A percentile compares a stretch with the other conserved stretches of the same genome.
These are phyloP conservation scores for Micromesistius poutassou DNA, from an alignment of 2,797 vertebrate genomes.

Conservation along the genomic window DNA sequence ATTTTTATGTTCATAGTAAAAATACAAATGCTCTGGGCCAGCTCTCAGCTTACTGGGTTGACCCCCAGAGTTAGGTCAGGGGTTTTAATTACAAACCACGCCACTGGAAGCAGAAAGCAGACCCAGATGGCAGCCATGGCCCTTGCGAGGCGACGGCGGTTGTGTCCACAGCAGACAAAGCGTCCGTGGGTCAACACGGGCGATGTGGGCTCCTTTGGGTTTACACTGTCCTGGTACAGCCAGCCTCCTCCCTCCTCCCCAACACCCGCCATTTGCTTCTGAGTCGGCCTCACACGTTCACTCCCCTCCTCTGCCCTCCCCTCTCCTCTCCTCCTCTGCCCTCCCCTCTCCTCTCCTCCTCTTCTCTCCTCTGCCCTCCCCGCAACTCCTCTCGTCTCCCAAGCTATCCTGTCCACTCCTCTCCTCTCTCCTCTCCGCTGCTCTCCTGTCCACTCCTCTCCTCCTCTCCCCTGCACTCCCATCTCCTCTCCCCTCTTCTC, in stretches of 20 bases:
- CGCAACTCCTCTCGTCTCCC: background rate
- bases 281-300: background rate
- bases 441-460: background rate
- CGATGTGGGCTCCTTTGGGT: slow-evolving; percentile 37
- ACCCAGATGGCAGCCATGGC: slow-evolving; percentile 41
- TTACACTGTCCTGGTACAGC: slow-evolving; percentile 38
- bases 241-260: slow-evolving; percentile 24
- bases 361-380: background rate
- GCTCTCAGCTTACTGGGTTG: slow-evolving; percentile 15
- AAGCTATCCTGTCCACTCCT: background rate
- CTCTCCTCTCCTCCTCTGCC: background rate
- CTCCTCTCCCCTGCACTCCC: background rate
- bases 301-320: background rate
- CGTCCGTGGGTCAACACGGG: background rate
- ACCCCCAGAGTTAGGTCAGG: slow-evolving; percentile 24
- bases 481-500: background rate
- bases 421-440: background rate
- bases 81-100: slow-evolving; percentile 36
- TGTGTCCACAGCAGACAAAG: slow-evolving; percentile 11
- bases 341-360: background rate
- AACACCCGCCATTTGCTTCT: slow-evolving; percentile 13
- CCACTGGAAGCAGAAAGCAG: slow-evolving; percentile 10
- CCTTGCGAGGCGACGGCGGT: slow-evolving; percentile 22
- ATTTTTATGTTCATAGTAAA: background rate
- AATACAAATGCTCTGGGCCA: background rate